Conservation (phyloP, 2,113 vertebrate genomes). For the Clinocottus analis region DNA sequence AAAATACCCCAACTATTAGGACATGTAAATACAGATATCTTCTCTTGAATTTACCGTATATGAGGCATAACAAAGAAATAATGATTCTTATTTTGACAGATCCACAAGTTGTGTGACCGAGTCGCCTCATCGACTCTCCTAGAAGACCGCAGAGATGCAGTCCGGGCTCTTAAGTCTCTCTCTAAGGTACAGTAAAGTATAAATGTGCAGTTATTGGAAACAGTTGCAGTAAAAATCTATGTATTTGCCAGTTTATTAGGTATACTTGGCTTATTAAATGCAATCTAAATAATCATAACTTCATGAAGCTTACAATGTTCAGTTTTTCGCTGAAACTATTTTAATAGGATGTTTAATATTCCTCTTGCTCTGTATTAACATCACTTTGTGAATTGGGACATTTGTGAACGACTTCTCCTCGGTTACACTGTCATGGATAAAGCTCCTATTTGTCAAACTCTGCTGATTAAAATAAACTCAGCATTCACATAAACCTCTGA, state of each 20-base stretch:
- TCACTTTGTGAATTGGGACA: not conserved
- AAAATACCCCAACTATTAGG: not conserved
- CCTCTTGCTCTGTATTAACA: not conserved
- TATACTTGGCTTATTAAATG: not conserved
- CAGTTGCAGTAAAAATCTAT: not conserved
- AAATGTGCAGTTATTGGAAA: not conserved
- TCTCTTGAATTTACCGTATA: not conserved
- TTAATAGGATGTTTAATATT: too few species aligned
- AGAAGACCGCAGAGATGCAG: slow-evolving; percentile 96
- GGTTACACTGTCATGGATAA: not conserved
- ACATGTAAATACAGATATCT: not conserved
- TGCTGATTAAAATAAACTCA: slow-evolving; percentile 13
- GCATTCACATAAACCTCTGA: not conserved
- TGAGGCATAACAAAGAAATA: not conserved
- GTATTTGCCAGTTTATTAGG: not conserved
- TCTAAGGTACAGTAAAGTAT: slow-evolving; percentile 83
- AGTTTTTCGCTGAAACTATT: not conserved
- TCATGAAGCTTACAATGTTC: not conserved
- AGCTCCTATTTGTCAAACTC: slow-evolving; percentile 14
- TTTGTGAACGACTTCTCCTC: not conserved
- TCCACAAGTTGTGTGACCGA: slow-evolving; percentile 96
- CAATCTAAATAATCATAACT: too few species aligned
- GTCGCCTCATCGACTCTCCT: slow-evolving; percentile 96
- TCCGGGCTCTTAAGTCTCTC: slow-evolving; percentile 94
- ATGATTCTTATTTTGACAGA: slow-evolving; percentile 77